Percentiles rank a stretch among this genome's conserved stretches.
Conservation (phyloP, 2,113 vertebrate genomes). For the Gyps fulvus region DNA sequence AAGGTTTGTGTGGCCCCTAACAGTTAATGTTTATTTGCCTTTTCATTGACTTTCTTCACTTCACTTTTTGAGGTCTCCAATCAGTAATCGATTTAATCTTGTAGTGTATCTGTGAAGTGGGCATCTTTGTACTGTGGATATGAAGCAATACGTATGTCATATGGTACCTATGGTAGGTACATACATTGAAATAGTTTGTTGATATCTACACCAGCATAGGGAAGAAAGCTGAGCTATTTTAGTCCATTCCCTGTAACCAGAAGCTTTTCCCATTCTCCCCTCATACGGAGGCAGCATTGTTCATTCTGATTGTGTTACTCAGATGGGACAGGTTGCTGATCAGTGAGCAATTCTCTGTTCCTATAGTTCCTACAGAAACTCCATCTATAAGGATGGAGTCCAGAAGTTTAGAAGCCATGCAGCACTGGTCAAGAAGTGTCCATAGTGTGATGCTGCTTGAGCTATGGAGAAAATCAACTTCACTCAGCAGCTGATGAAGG, state of each 20-base stretch:
- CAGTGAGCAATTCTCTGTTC: not conserved
- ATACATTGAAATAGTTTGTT: not conserved
- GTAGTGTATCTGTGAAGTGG: not conserved
- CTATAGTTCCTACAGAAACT: not conserved
- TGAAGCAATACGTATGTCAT: not conserved
- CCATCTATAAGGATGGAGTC: not conserved
- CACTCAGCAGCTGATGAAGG: not conserved
- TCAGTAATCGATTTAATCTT: not conserved
- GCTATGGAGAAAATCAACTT: not conserved
- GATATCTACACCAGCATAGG: not conserved
- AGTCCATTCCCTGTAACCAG: not conserved
- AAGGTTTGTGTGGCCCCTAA: not conserved
- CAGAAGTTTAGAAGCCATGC: not conserved
- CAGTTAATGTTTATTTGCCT: not conserved
- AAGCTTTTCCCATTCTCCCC: not conserved
- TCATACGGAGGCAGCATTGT: not conserved
- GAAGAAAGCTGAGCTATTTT: not conserved
- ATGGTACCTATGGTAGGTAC: not conserved
- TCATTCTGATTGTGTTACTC: not conserved
- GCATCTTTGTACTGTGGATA: not conserved
- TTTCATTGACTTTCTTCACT: not conserved
- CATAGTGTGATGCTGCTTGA: not conserved
- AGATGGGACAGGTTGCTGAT: not conserved
- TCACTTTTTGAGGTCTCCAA: not conserved
- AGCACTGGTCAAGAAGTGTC: not conserved